phyloP scores from a whole-genome alignment of 2,888 invertebrate genomes.

The Stramonita haemastoma region DNA sequence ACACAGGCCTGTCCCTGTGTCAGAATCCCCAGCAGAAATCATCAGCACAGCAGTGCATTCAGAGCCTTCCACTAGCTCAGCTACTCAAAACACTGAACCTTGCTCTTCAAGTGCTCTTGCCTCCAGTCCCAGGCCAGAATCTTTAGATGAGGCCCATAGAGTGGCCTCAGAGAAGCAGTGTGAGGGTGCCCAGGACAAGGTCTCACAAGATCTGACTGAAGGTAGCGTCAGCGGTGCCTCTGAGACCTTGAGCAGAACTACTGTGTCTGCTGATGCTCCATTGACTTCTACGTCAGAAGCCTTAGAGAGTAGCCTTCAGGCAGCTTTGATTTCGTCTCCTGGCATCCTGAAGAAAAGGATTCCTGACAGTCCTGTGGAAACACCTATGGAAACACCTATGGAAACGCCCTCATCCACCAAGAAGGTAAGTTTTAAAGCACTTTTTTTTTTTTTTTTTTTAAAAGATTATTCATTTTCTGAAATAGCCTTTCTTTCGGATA shows the following conservation, averaged over 20 bases:
- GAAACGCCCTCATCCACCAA: not conserved
- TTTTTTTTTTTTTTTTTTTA: too few relatives aligned
- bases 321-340: not conserved
- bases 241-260: not conserved
- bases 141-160: too few relatives aligned
- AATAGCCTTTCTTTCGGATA: too few relatives aligned
- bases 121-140: too few relatives aligned
- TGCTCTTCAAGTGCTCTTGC: not conserved
- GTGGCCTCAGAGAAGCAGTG: too few relatives aligned
- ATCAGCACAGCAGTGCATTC: not conserved
- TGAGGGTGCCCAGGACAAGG: not conserved
- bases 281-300: not conserved
- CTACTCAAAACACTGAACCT: not conserved
- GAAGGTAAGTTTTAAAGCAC: not conserved
- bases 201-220: not conserved
- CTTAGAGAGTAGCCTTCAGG: not conserved
- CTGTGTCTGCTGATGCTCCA: not conserved
- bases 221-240: not conserved
- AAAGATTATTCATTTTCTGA: too few relatives aligned
- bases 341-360: not conserved
- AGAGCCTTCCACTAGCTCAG: not conserved
- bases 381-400: too few relatives aligned
- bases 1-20: not conserved
- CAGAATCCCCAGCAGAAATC: not conserved
- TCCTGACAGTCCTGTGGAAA: not conserved